These are phyloP conservation scores for Edolisoma coerulescens DNA, from an alignment of 2,113 vertebrate species.

Conservation along the genomic window DNA sequence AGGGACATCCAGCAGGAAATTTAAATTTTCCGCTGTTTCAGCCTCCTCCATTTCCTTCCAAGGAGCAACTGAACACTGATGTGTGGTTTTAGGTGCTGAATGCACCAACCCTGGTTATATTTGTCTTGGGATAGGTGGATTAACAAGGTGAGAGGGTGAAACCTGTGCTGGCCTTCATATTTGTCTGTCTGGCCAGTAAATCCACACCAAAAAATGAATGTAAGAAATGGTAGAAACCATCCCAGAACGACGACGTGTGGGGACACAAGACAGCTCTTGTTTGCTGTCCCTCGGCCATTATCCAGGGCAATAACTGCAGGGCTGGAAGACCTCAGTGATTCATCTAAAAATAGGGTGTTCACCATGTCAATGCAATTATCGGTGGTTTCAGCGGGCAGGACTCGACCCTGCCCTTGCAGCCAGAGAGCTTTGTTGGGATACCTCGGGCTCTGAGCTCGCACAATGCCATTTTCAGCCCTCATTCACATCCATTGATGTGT, in stretches of 20 bases:
- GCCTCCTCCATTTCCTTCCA: neutral
- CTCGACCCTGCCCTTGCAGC: neutral
- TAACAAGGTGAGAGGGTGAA: neutral
- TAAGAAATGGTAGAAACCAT: neutral
- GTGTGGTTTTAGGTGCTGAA: neutral
- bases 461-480: slow-evolving; percentile 5
- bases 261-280: neutral
- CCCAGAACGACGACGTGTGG: accelerated
- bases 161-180: neutral
- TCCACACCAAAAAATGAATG: neutral
- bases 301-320: neutral
- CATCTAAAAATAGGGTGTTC: slow-evolving; percentile 36
- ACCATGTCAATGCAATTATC: slow-evolving; percentile 11
- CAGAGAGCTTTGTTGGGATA: neutral
- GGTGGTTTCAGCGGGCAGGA: neutral
- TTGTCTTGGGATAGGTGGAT: neutral
- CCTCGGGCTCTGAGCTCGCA: neutral
- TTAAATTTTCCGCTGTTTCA: neutral
- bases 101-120: neutral
- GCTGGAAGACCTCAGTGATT: slow-evolving; percentile 6
- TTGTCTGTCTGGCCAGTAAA: neutral
- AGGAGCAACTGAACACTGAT: neutral
- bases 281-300: neutral
- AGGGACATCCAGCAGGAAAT: neutral
- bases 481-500: slow-evolving; percentile 28